A percentile compares a stretch with the other conserved stretches of the same genome.
phyloP scores from a whole-genome alignment of 2,888 invertebrate species.

The Hybos culiciformis region DNA sequence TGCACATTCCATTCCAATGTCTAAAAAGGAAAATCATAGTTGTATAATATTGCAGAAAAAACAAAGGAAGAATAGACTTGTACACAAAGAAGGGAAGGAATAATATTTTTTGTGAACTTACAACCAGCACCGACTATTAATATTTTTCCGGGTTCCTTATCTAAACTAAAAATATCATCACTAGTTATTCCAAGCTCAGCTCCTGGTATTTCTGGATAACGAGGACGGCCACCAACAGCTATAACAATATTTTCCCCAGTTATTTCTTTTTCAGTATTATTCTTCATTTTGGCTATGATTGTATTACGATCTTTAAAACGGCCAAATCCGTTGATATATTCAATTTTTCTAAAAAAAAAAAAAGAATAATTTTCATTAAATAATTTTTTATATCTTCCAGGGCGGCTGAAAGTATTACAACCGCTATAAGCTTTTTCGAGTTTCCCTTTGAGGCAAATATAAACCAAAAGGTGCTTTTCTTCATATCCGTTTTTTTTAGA shows the following conservation, averaged over 20 bases:
- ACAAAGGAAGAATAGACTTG: no score
- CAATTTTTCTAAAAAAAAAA: slow-evolving; percentile 46
- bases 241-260: slow-evolving; percentile 60
- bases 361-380: neutral
- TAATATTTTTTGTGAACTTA: no score
- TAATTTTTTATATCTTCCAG: neutral
- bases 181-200: slow-evolving; percentile 73
- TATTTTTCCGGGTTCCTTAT: slow-evolving; percentile 66
- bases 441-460: no score
- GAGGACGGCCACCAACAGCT: slow-evolving; percentile 75
- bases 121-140: slow-evolving; percentile 69
- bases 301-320: slow-evolving; percentile 61
- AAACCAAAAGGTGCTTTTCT: no score
- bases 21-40: slow-evolving; percentile 40
- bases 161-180: slow-evolving; percentile 75
- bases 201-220: slow-evolving; percentile 70
- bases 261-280: slow-evolving; percentile 53
- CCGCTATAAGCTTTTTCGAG: neutral
- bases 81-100: no score
- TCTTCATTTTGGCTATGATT: slow-evolving; percentile 51
- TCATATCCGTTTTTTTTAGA: no score
- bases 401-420: neutral
- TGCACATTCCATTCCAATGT: slow-evolving; percentile 89
- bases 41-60: no score
- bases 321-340: slow-evolving; percentile 64